Percentiles rank a stretch among this genome's conserved stretches.
Conservation (phyloP, 2,888 invertebrate genomes). For the Elegia similella region DNA sequence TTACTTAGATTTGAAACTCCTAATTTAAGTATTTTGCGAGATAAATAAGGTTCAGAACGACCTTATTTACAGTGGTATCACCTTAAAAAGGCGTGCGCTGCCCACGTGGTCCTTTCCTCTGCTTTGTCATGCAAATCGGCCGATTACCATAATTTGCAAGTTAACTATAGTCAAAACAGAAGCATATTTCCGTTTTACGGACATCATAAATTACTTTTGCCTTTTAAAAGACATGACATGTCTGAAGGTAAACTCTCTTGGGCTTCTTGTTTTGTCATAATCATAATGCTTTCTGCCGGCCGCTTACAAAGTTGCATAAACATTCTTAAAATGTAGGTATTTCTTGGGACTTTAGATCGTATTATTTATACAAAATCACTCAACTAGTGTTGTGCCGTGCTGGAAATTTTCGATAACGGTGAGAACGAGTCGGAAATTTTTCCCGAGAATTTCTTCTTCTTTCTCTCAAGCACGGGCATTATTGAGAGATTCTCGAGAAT, state of each 20-base stretch:
- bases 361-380: no score
- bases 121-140: constrained; percentile 31
- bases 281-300: not conserved
- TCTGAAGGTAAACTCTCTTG: not conserved
- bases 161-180: constrained; percentile 23
- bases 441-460: no score
- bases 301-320: not conserved
- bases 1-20: no score
- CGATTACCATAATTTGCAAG: constrained; percentile 23
- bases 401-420: no score
- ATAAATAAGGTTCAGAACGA: no score
- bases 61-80: no score
- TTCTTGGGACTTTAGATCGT: no score
- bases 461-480: no score
- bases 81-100: not conserved
- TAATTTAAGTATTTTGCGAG: no score
- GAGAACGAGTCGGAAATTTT: no score
- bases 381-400: no score
- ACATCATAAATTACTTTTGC: constrained; percentile 19
- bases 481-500: no score
- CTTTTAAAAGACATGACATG: constrained; percentile 9
- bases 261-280: not conserved
- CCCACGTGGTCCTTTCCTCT: constrained; percentile 18
- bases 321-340: not conserved
- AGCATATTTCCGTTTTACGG: constrained; percentile 17